These are phyloP conservation scores for Ianthella basta DNA, from an alignment of 37 sponge, comb jelly and placozoan genomes.

Conservation along the genomic window DNA sequence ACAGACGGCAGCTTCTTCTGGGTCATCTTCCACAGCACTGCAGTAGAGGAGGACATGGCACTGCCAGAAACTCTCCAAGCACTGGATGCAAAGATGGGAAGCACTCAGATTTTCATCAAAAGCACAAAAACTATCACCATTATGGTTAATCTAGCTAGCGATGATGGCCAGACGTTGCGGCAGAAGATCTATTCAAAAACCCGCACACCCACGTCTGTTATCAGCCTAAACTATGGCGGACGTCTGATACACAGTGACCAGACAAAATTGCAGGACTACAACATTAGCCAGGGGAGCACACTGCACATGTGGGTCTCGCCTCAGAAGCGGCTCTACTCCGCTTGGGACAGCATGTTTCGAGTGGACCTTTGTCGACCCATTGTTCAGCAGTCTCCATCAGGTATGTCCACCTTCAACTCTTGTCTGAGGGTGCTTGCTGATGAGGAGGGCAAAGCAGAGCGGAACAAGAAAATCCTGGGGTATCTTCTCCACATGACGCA, in stretches of 20 bases:
- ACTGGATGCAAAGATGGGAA: conserved; percentile 5
- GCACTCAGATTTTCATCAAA: conserved; percentile 39
- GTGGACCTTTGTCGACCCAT: conserved; percentile 12
- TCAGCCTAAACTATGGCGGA: conserved; percentile 14
- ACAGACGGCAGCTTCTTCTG: conserved; percentile 21
- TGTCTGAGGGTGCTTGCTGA: background rate
- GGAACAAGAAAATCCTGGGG: conserved; percentile 14
- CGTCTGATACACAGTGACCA: conserved; percentile 9
- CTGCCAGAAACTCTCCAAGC: conserved; percentile 18
- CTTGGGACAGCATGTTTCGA: conserved; percentile 14
- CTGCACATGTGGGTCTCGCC: conserved; percentile 37
- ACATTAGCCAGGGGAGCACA: conserved; percentile 18
- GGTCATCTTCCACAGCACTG: conserved; percentile 27
- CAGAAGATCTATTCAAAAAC: conserved; percentile 28
- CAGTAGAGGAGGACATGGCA: background rate
- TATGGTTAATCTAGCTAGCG: conserved; percentile 1
- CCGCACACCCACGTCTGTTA: conserved; percentile 25
- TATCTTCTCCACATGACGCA: conserved; percentile 9
- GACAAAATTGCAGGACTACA: background rate
- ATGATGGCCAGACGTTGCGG: conserved; percentile 37
- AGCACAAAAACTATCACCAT: conserved; percentile 20
- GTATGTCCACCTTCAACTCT: conserved; percentile 33
- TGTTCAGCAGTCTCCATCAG: conserved; percentile 24
- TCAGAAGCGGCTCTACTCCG: background rate
- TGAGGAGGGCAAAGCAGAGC: too few relatives aligned